A percentile compares a stretch with the other conserved stretches of the same genome.
Conservation (phyloP, 2,888 invertebrate genomes). For the Pedicia rivosa region DNA sequence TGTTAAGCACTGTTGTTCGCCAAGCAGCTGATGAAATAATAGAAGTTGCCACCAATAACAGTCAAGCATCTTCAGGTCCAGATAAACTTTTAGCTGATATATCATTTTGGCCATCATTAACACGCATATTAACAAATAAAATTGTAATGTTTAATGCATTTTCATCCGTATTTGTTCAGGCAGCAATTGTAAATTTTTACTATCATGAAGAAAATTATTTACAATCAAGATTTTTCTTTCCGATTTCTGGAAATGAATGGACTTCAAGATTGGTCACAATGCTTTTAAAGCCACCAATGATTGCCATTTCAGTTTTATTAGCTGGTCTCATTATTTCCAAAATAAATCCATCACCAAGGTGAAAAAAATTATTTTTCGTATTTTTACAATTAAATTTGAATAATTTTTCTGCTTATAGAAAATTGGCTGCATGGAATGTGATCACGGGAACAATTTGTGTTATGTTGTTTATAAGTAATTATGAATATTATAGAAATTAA, state of each 20-base stretch:
- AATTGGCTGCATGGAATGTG: conserved; percentile 35
- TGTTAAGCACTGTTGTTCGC: conserved; percentile 36
- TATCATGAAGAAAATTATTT: conserved; percentile 38
- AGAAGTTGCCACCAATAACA: conserved; percentile 24
- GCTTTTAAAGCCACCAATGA: conserved; percentile 38
- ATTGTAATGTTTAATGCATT: conserved; percentile 35
- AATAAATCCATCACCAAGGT: conserved; percentile 29
- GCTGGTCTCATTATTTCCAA: conserved; percentile 38
- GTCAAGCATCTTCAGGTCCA: conserved; percentile 18
- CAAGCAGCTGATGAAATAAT: conserved; percentile 39
- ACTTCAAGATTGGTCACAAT: conserved; percentile 33
- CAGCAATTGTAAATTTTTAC: conserved; percentile 37
- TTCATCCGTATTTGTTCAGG: conserved; percentile 33
- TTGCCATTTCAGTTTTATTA: conserved; percentile 34
- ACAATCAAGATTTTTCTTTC: conserved; percentile 40
- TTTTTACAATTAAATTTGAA: too few relatives aligned
- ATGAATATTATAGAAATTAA: too few relatives aligned
- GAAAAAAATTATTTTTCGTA: too few relatives aligned
- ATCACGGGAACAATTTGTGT: conserved; percentile 29
- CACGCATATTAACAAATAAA: conserved; percentile 37
- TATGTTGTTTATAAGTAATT: conserved; percentile 27
- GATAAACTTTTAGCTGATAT: conserved; percentile 26
- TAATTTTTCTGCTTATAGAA: conserved; percentile 17
- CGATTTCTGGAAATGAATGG: conserved; percentile 37
- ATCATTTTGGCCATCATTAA: conserved; percentile 33